Evolutionary conservation across 1,140 invertebrate species (phyloP).

Genomic region (Wasmannia auropunctata): DNA sequence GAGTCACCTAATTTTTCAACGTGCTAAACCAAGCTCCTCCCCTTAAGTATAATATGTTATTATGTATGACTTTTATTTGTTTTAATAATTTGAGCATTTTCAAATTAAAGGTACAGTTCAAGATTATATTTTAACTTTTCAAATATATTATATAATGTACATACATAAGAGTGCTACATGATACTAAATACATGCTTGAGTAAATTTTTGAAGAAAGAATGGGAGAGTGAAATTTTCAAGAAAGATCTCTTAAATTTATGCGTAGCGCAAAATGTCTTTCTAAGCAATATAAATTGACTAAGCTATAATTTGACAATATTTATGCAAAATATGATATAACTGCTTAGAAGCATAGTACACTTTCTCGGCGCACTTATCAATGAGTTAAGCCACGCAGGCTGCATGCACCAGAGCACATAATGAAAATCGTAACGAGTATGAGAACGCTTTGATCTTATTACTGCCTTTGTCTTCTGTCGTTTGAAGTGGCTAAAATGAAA

Average conservation of each 20-base stretch:
- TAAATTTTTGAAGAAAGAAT: neutral
- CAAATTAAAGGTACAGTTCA: neutral
- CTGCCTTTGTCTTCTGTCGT: slow-evolving; percentile 1
- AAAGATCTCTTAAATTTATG: neutral
- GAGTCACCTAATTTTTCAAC: too few species aligned
- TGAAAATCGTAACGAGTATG: slow-evolving; percentile 53
- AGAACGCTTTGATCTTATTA: slow-evolving; percentile 46
- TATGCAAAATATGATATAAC: neutral
- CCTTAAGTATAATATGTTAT: too few species aligned
- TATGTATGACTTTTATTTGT: too few species aligned
- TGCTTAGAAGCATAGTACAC: neutral
- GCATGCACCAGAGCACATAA: slow-evolving; percentile 49
- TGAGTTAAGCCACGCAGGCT: slow-evolving; percentile 31
- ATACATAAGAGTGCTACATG: too few species aligned
- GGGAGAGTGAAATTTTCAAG: neutral
- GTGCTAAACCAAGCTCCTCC: too few species aligned
- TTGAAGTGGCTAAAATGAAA: slow-evolving; percentile 46
- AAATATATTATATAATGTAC: neutral
- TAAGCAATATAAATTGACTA: too few species aligned
- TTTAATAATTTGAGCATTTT: neutral
- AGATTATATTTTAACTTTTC: neutral
- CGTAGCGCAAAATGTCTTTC: neutral
- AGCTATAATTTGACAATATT: neutral
- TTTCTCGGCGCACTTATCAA: slow-evolving; percentile 7
- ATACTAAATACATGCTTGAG: too few species aligned